Evolutionary conservation across 2,113 vertebrate genomes (phyloP).

Genomic region (Nerophis ophidion): DNA sequence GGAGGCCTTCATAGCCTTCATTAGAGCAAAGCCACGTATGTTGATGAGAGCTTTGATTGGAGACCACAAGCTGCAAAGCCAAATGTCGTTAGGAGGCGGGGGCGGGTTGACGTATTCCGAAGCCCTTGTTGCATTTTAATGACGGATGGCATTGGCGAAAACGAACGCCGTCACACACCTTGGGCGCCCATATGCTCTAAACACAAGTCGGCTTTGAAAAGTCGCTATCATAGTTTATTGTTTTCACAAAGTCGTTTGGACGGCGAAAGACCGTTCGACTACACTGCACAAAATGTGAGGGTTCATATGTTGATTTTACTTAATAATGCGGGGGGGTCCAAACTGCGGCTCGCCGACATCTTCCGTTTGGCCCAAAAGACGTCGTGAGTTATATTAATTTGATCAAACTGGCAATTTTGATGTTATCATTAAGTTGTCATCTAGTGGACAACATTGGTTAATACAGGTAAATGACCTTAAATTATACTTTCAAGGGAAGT

Average conservation of each 20-base stretch:
- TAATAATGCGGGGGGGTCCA: too few species aligned
- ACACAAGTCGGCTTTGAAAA: constrained; percentile 19
- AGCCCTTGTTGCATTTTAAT: constrained; percentile 37
- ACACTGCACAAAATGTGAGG: constrained; percentile 1
- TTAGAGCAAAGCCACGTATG: neutral
- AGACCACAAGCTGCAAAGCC: neutral
- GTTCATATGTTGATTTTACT: neutral
- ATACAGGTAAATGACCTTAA: too few species aligned
- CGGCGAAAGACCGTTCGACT: constrained; percentile 3
- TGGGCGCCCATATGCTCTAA: constrained; percentile 22
- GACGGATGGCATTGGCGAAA: constrained; percentile 51
- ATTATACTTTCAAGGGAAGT: too few species aligned
- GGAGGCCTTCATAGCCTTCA: neutral
- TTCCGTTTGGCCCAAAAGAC: too few species aligned
- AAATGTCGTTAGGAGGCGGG: constrained; percentile 4
- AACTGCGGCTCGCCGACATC: too few species aligned
- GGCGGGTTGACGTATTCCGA: neutral
- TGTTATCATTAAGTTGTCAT: too few species aligned
- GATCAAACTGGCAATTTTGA: too few species aligned
- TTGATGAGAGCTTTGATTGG: neutral
- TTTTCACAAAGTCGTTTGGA: constrained; percentile 9
- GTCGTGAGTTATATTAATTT: too few species aligned
- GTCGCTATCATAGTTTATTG: constrained; percentile 12
- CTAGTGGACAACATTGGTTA: too few species aligned
- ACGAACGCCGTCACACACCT: constrained; percentile 26